Evolutionary conservation across 92 coral and sea anemone genomes (phyloP), one percentile per base, ranked within the genome.

Genomic region (Pocillopora meandrina): DNA sequence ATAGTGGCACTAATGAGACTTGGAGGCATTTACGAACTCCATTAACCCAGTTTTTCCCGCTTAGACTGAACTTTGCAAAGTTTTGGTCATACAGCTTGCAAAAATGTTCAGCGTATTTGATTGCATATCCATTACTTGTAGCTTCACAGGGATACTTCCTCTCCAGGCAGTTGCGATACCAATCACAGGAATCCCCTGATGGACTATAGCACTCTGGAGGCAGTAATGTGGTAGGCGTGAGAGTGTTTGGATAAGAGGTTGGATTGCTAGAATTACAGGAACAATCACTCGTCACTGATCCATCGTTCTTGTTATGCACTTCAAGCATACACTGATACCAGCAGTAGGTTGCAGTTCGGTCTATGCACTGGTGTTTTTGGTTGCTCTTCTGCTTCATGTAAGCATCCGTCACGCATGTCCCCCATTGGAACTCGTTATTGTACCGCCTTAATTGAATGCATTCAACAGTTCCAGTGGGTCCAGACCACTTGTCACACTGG

Each of bases 261-360:
- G 9, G 88, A 86, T 6, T 42, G 75, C 26, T 23, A 23, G 26
- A 0, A 23, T 23, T 61, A 74, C 97, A 93, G 68, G 92, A 84
- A 59, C 97, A 93, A 82, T 88, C 89, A 0, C 55, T 36, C 0
- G 85, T 59, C 12, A 93, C 90, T 4, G 60, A 23, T 20, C 95
- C 95, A 35, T 21, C 1, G 0, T 20, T 47, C 64, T 31, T 81
- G 74, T 31, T n/a, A 70, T 93, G 85, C 42, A 84, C 91, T 49
- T 93, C 97, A 15, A 91, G 1, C 97, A 93, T 93, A 70, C 97
- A 93, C 75, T 91, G 91, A 82, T 89, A 92, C 79, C 81, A 90
- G 59, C 95, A 92, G 42, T 90, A 92, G 14, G 35, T 84, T 18
- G 83, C 75, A 2, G 49, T 3, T 0, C 61, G 77, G 71, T 68